Evolutionary conservation across 2,888 invertebrate genomes (phyloP), one percentile per base, ranked within the genome.

Genomic region (Eustalomyia histrio): DNA sequence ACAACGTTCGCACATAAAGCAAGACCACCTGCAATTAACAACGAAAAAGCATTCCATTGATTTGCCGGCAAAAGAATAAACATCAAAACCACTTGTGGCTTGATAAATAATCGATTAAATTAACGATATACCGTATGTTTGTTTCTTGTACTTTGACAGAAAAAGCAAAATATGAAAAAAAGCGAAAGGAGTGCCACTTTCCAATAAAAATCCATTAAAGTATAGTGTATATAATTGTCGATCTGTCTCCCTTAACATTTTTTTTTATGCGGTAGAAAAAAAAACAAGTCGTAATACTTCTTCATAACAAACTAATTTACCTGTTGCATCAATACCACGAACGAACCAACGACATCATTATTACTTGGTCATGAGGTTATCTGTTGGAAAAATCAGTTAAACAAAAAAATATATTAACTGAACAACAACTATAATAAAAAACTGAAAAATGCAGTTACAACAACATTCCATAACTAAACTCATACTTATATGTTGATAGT

Each of bases 321-420:
- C 76, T 64, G 60, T 76, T 76, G 71, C 61, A 72, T 61, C 72
- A 80, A 71, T 47, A 58, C 33, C 55, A 29, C 43, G 43, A 47
- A 47, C 43, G 43, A 47, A 47, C 60, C 35, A 58, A 50, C 53
- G 52, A 52, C 58, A 53, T 71, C 71, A 76, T 76, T 71, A 71
- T 65, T 71, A 69, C 58, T 76, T 69, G 76, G 71, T 69, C 76
- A 71, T 68, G 67, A 72, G 78, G 78, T 67, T 79, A 79, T 79
- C 78, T 61, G 78, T 53, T 68, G 63, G 18, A 67, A 76, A 69
- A 73, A 72, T 67, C 72, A 60, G 12, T 17, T 24, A 17, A 60
- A 60, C 52, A 35, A 65, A 60, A 29, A 67, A 68, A 29, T 9
- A 58, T 39, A 60, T 39, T 1, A 60, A 53, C n/a, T 35, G 43